Conservation (phyloP, 1,140 invertebrate species). For the Meloidogyne floridensis region DNA sequence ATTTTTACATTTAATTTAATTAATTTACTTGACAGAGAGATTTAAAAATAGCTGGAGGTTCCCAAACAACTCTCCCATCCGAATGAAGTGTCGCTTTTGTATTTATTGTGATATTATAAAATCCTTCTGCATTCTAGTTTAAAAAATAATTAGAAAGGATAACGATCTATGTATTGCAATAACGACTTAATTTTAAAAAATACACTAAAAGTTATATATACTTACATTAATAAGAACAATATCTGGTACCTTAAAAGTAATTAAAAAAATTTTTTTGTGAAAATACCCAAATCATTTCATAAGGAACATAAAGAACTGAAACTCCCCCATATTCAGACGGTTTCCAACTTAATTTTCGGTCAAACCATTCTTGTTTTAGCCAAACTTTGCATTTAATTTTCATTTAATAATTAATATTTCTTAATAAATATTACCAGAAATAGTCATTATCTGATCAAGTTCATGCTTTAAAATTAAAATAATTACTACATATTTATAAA, state of each 20-base stretch:
- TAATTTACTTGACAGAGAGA: constrained; percentile 76
- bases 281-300: constrained; percentile 72
- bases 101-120: constrained; percentile 70
- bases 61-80: constrained; percentile 90
- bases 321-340: constrained; percentile 54
- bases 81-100: constrained; percentile 72
- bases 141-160: constrained; percentile 17
- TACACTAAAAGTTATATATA: neutral
- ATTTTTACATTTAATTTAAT: constrained; percentile 10
- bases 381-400: constrained; percentile 78
- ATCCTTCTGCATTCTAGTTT: constrained; percentile 69
- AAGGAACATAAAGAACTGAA: constrained; percentile 51
- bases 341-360: constrained; percentile 95
- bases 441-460: constrained; percentile 83
- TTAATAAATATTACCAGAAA: constrained; percentile 9
- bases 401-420: neutral
- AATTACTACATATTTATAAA: neutral
- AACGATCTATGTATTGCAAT: neutral
- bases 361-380: constrained; percentile 88
- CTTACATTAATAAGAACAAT: constrained; percentile 41
- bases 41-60: constrained; percentile 96
- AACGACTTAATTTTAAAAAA: too few relatives aligned
- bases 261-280: constrained; percentile 16
- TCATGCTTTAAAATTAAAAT: constrained; percentile 73
- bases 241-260: constrained; percentile 36